These are phyloP conservation scores for Caenorhabditis doughertyi DNA, from an alignment of 2,888 invertebrate species.

Conservation along the genomic window DNA sequence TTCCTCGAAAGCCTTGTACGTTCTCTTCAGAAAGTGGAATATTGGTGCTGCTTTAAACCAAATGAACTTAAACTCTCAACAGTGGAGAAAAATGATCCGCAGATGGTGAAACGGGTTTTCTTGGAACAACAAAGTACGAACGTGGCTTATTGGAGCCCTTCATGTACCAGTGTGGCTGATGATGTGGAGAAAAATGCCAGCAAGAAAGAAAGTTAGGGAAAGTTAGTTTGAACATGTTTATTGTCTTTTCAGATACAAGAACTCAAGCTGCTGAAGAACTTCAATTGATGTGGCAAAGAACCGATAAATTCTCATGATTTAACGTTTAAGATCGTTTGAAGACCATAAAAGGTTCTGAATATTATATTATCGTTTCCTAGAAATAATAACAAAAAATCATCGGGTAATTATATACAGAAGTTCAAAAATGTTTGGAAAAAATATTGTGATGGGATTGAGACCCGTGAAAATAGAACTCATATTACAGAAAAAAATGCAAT, in stretches of 20 bases:
- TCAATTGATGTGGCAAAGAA: constrained; percentile 40
- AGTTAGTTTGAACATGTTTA: neutral
- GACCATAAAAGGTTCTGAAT: constrained; percentile 12
- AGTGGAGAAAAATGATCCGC: constrained; percentile 61
- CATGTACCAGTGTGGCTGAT: neutral
- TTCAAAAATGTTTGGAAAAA: too few relatives aligned
- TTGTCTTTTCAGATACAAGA: constrained; percentile 6
- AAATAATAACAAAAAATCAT: too few relatives aligned
- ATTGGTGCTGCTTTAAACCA: constrained; percentile 27
- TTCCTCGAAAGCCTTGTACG: neutral
- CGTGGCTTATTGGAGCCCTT: neutral
- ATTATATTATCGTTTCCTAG: too few relatives aligned
- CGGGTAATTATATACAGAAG: too few relatives aligned
- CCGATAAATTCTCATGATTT: constrained; percentile 11
- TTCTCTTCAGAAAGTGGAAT: constrained; percentile 24
- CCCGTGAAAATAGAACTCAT: neutral
- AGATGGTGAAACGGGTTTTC: constrained; percentile 55
- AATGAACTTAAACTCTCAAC: constrained; percentile 53
- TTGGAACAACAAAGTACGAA: constrained; percentile 33
- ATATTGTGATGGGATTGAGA: too few relatives aligned
- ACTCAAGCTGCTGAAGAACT: constrained; percentile 10
- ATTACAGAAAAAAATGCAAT: neutral
- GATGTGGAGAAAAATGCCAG: neutral
- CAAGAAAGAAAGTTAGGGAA: neutral
- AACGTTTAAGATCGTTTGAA: neutral